Conservation (phyloP, 1,140 invertebrate species). For the Steinernema feltiae region DNA sequence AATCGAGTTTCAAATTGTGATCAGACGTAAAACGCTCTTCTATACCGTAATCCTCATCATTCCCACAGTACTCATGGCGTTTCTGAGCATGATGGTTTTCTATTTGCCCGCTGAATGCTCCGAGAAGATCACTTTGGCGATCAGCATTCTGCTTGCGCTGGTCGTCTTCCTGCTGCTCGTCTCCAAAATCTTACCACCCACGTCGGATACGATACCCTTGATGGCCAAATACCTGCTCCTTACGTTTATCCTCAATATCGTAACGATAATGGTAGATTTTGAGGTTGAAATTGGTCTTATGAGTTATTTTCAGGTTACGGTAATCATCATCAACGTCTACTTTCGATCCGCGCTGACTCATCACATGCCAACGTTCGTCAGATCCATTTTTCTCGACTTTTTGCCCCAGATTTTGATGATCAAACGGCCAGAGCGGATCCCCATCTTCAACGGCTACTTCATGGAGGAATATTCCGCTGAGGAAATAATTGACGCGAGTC, state of each 20-base stretch:
- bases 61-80: slow-evolving; percentile 94
- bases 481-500: slow-evolving; percentile 53
- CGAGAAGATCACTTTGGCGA: slow-evolving; percentile 87
- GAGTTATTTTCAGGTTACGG: slow-evolving; percentile 80
- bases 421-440: slow-evolving; percentile 53
- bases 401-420: slow-evolving; percentile 64
- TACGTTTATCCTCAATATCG: slow-evolving; percentile 99
- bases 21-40: slow-evolving; percentile 81
- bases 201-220: slow-evolving; percentile 85
- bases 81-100: slow-evolving; percentile 94
- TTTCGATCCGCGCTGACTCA: slow-evolving; percentile 83
- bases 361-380: slow-evolving; percentile 86
- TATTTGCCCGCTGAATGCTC: slow-evolving; percentile 76
- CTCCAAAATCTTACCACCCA: slow-evolving; percentile 95
- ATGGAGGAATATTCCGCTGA: slow-evolving; percentile 54
- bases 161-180: slow-evolving; percentile 97
- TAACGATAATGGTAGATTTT: slow-evolving; percentile 72
- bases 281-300: no score
- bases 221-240: slow-evolving; percentile 98
- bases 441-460: slow-evolving; percentile 66
- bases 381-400: slow-evolving; percentile 83
- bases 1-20: slow-evolving; percentile 82
- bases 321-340: slow-evolving; percentile 98
- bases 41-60: slow-evolving; percentile 98
- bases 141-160: slow-evolving; percentile 94